These are phyloP conservation scores for Daboia siamensis DNA, from an alignment of 2,113 vertebrate species.

Conservation along the genomic window DNA sequence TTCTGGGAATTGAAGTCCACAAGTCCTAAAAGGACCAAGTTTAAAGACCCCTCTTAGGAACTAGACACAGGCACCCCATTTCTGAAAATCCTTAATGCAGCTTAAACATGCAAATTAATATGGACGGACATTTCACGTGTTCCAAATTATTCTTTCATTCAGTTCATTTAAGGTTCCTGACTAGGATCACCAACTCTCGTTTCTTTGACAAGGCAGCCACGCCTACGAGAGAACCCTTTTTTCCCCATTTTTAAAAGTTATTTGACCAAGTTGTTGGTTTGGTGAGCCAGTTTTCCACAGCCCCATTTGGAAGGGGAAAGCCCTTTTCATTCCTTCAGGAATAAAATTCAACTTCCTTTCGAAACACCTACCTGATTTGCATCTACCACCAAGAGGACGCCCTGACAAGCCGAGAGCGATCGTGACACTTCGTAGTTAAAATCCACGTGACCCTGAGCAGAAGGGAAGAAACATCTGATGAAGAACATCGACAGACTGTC, in stretches of 20 bases:
- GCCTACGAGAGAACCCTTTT: background rate
- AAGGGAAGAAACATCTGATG: conserved; percentile 21
- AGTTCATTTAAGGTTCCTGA: background rate
- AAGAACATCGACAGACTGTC: background rate
- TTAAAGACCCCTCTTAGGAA: too few relatives aligned
- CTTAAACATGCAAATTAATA: too few relatives aligned
- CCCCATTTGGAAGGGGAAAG: background rate
- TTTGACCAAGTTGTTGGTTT: background rate
- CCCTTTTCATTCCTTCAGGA: background rate
- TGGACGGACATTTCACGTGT: background rate
- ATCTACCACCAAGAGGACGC: conserved; percentile 92
- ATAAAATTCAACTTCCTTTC: background rate
- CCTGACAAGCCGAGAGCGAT: conserved; percentile 93
- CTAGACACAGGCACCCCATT: background rate
- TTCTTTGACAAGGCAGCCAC: background rate
- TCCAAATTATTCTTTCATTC: background rate
- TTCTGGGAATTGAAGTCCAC: too few relatives aligned
- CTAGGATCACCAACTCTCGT: background rate
- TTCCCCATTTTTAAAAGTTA: background rate
- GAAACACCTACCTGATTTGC: conserved; percentile 87
- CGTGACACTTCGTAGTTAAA: conserved; percentile 97
- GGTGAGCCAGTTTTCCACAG: background rate
- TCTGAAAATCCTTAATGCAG: background rate
- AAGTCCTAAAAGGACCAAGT: too few relatives aligned
- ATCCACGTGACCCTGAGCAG: conserved; percentile 89